phyloP scores from a whole-genome alignment of 2,113 vertebrate genomes.

The Sinocyclocheilus rhinocerous region DNA sequence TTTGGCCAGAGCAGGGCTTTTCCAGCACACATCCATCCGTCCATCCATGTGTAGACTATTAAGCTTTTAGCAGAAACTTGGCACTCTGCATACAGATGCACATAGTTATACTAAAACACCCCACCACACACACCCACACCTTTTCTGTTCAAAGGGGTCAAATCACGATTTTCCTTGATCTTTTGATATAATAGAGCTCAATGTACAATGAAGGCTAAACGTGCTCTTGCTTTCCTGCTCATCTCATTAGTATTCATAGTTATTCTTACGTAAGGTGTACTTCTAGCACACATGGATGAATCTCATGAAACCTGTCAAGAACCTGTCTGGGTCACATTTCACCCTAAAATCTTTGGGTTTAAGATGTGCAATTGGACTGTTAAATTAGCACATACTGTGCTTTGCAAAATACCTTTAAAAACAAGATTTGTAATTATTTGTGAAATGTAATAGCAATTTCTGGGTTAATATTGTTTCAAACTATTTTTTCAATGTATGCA shows the following conservation, averaged over 20 bases:
- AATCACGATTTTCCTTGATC: conserved; percentile 31
- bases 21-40: neutral
- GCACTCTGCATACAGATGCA: conserved; percentile 22
- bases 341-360: neutral
- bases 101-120: neutral
- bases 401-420: neutral
- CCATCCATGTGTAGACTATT: conserved; percentile 18
- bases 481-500: neutral
- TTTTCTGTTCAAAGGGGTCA: conserved; percentile 1
- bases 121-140: neutral
- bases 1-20: conserved; percentile 7
- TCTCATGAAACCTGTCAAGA: conserved; percentile 7
- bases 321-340: neutral
- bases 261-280: neutral
- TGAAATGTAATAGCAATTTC: neutral
- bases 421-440: neutral
- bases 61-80: conserved; percentile 37
- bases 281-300: conserved; percentile 9
- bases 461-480: neutral
- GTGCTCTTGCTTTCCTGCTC: neutral
- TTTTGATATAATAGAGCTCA: neutral
- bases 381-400: conserved; percentile 6
- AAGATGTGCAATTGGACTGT: neutral
- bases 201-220: neutral
- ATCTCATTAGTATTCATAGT: conserved; percentile 29